phyloP scores from a whole-genome alignment of 1,140 invertebrate genomes.

The Stegodyphus dumicola region DNA sequence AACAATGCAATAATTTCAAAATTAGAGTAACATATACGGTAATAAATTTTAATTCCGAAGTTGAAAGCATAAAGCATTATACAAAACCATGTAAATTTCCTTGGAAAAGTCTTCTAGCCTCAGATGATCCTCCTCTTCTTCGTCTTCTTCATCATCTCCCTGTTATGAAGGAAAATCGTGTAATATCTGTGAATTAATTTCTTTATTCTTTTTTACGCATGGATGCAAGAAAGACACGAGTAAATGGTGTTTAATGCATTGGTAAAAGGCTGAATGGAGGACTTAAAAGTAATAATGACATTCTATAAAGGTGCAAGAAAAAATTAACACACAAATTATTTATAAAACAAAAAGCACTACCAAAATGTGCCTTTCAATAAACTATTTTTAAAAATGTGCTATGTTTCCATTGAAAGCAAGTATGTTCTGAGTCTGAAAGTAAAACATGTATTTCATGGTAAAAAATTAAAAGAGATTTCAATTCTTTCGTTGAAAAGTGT shows the following conservation, averaged over 20 bases:
- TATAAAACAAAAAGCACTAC: too few species aligned
- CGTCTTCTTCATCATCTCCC: conserved; percentile 44
- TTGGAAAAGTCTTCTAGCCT: conserved; percentile 40
- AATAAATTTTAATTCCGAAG: not conserved
- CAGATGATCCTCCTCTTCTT: conserved; percentile 40
- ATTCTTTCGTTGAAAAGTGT: too few species aligned
- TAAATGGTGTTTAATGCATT: not conserved
- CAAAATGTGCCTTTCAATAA: too few species aligned
- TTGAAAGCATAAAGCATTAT: not conserved
- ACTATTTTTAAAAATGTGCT: too few species aligned
- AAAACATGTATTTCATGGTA: too few species aligned
- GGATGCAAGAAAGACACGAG: not conserved
- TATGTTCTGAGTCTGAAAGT: too few species aligned
- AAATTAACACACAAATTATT: too few species aligned
- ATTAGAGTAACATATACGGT: too few species aligned
- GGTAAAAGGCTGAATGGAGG: not conserved
- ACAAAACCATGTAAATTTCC: conserved; percentile 51
- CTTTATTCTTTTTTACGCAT: not conserved
- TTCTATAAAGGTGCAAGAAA: too few species aligned
- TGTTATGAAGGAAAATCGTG: conserved; percentile 2
- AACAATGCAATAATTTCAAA: too few species aligned
- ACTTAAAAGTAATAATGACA: not conserved
- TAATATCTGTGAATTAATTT: not conserved
- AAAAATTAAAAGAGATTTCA: too few species aligned
- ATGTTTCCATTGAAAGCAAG: too few species aligned